Conservation (phyloP, 2,888 invertebrate species). For the Macropis europaea region DNA sequence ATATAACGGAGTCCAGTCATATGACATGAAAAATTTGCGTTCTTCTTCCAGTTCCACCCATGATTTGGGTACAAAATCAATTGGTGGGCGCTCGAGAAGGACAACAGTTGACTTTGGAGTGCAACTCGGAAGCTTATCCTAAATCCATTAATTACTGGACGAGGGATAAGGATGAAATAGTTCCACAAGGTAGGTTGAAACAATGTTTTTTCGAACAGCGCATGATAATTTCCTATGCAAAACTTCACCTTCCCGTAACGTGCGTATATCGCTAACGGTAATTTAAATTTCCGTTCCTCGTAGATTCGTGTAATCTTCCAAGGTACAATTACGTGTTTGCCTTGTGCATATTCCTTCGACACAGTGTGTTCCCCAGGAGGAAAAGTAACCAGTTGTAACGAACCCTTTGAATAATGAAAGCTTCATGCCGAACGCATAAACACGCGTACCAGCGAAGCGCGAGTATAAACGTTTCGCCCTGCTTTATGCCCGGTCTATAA, state of each 20-base stretch:
- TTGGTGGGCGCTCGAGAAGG: conserved; percentile 81
- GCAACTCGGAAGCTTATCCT: conserved; percentile 82
- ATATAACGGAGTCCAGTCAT: not conserved
- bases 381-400: conserved; percentile 55
- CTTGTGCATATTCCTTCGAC: conserved; percentile 10
- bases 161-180: conserved; percentile 81
- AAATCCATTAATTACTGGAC: conserved; percentile 84
- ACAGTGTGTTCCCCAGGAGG: conserved; percentile 26
- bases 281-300: not conserved
- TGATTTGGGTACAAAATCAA: conserved; percentile 82
- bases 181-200: conserved; percentile 79
- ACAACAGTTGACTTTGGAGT: conserved; percentile 81
- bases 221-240: not conserved
- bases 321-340: conserved; percentile 29
- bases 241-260: not conserved
- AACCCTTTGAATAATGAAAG: conserved; percentile 55
- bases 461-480: conserved; percentile 51
- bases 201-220: not conserved
- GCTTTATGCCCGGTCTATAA: conserved; percentile 55
- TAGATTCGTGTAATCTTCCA: not conserved
- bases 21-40: not conserved
- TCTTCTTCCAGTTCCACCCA: conserved; percentile 81
- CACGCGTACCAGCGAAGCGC: conserved; percentile 46
- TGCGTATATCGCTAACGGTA: not conserved
- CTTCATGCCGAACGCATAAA: conserved; percentile 57